Percentiles rank a stretch among this genome's conserved stretches.
These are phyloP conservation scores for Ptychobarbus kaznakovi DNA, from an alignment of 2,797 vertebrate genomes.

Conservation along the genomic window DNA sequence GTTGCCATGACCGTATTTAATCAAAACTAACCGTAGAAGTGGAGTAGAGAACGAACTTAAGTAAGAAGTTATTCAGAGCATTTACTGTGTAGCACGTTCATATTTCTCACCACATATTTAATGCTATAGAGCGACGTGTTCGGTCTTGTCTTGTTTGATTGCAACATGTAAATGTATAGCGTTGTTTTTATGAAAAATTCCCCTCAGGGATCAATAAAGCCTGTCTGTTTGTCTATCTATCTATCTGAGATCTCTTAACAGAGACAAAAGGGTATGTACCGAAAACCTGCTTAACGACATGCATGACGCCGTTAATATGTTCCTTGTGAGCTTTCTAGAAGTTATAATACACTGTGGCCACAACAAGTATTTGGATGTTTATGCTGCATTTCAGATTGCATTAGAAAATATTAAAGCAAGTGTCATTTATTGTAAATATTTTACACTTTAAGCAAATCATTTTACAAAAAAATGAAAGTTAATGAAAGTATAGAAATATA, in stretches of 20 bases:
- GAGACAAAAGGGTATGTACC: neutral
- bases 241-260: neutral
- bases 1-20: neutral
- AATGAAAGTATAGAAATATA: neutral
- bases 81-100: neutral
- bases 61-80: neutral
- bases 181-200: neutral
- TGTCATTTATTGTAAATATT: too few species aligned
- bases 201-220: slow-evolving; percentile 19
- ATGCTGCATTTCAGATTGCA: neutral
- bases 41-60: neutral
- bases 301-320: neutral
- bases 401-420: too few species aligned
- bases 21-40: neutral
- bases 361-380: neutral
- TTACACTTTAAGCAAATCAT: neutral
- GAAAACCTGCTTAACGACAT: slow-evolving; percentile 16
- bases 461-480: neutral
- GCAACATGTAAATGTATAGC: slow-evolving; percentile 37
- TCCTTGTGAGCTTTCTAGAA: neutral
- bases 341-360: neutral
- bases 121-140: neutral
- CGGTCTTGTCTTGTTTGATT: slow-evolving; percentile 23
- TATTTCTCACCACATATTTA: neutral
- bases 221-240: slow-evolving; percentile 23